Evolutionary conservation across 2,797 vertebrate species (phyloP).

Genomic region (Centropyge bicolor): DNA sequence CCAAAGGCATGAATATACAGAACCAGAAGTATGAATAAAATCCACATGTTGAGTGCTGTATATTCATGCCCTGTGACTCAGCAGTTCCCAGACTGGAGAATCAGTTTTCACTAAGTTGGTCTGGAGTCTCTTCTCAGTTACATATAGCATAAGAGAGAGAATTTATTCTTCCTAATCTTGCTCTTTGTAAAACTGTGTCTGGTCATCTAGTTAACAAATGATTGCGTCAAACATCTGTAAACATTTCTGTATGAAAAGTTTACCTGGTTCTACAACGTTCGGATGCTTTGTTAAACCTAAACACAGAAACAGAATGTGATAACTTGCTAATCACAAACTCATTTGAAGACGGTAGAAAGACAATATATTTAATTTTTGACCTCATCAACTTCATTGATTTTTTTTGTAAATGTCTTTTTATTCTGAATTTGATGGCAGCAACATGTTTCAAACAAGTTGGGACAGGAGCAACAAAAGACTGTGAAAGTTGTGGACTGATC

Average conservation of each 20-base stretch:
- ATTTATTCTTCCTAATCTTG: not conserved
- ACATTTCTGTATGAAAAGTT: not conserved
- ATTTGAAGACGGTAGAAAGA: too few species aligned
- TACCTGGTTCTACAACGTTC: not conserved
- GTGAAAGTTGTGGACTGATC: too few species aligned
- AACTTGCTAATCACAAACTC: too few species aligned
- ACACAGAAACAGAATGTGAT: too few species aligned
- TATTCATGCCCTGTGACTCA: not conserved
- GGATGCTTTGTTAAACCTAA: too few species aligned
- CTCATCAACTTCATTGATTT: too few species aligned
- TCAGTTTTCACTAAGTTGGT: not conserved
- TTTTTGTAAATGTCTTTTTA: too few species aligned
- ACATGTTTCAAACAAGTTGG: too few species aligned
- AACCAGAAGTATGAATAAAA: conserved; percentile 1
- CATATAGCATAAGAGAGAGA: not conserved
- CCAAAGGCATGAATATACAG: conserved; percentile 22
- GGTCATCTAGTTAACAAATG: not conserved
- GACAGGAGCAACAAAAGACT: too few species aligned
- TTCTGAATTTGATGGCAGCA: too few species aligned
- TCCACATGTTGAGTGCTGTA: not conserved
- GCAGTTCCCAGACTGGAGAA: not conserved
- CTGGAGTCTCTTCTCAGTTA: not conserved
- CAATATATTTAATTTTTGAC: too few species aligned
- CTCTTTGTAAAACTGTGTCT: not conserved
- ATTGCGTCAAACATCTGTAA: not conserved